Conservation (phyloP, 2,888 invertebrate genomes). For the Leptopilina drosophilae region DNA sequence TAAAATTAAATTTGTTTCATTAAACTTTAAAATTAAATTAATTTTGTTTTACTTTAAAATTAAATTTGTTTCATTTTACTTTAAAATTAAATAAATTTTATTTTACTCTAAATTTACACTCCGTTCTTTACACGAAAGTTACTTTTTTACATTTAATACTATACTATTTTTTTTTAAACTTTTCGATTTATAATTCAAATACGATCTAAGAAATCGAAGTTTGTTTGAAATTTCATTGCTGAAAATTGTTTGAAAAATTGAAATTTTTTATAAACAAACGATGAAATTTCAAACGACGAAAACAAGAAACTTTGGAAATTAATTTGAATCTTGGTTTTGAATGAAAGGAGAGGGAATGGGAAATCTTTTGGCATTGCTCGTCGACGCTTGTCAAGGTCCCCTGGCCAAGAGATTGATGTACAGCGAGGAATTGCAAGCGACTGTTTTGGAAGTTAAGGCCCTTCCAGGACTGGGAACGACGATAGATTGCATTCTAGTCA, state of each 20-base stretch:
- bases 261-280: too few species aligned
- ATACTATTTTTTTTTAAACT: too few species aligned
- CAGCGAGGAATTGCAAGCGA: conserved; percentile 94
- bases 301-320: neutral
- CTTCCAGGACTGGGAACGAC: conserved; percentile 98
- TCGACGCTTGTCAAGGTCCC: conserved; percentile 93
- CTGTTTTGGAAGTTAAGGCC: conserved; percentile 94
- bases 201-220: too few species aligned
- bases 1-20: neutral
- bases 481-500: conserved; percentile 98
- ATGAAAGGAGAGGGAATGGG: conserved; percentile 96
- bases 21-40: neutral
- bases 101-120: too few species aligned
- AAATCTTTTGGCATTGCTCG: conserved; percentile 94
- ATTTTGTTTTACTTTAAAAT: too few species aligned
- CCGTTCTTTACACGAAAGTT: too few species aligned
- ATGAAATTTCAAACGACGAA: neutral
- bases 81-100: too few species aligned
- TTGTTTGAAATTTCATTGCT: too few species aligned
- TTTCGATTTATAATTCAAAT: too few species aligned
- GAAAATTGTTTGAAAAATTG: too few species aligned
- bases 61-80: neutral
- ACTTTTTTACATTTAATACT: too few species aligned
- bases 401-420: conserved; percentile 93
- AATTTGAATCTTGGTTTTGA: conserved; percentile 14